These are phyloP conservation scores for Ophion ventricosus DNA, from an alignment of 2,888 invertebrate species.

Conservation along the genomic window DNA sequence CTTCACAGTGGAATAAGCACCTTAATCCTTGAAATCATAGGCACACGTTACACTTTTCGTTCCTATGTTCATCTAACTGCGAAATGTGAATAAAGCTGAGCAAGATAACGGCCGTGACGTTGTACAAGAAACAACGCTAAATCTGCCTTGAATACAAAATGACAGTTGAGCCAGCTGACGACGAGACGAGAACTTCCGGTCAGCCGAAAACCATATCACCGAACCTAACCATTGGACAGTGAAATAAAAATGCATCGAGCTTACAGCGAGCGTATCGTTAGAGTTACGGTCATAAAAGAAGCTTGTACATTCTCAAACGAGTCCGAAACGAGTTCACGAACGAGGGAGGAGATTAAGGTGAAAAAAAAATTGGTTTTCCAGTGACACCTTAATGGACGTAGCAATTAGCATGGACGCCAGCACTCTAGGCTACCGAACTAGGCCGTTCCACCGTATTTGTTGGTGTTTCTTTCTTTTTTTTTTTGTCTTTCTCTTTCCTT, in stretches of 20 bases:
- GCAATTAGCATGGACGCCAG: slow-evolving; percentile 60
- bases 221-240: not conserved
- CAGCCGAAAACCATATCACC: not conserved
- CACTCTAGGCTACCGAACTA: slow-evolving; percentile 68
- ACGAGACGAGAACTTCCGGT: not conserved
- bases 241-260: not conserved
- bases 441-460: slow-evolving; percentile 67
- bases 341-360: slow-evolving; percentile 26
- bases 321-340: slow-evolving; percentile 47
- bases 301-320: not conserved
- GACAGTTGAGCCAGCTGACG: not conserved
- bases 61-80: too few relatives aligned
- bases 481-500: slow-evolving; percentile 14
- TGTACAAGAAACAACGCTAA: too few relatives aligned
- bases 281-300: not conserved
- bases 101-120: too few relatives aligned
- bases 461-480: slow-evolving; percentile 57
- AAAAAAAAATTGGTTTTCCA: slow-evolving; percentile 37
- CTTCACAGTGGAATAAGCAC: too few relatives aligned
- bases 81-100: too few relatives aligned
- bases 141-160: too few relatives aligned
- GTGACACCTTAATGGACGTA: slow-evolving; percentile 34
- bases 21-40: too few relatives aligned
- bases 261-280: not conserved
- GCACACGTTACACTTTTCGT: too few relatives aligned